Evolutionary conservation across 1,140 invertebrate genomes (phyloP).

Genomic region (Drosophila auraria): DNA sequence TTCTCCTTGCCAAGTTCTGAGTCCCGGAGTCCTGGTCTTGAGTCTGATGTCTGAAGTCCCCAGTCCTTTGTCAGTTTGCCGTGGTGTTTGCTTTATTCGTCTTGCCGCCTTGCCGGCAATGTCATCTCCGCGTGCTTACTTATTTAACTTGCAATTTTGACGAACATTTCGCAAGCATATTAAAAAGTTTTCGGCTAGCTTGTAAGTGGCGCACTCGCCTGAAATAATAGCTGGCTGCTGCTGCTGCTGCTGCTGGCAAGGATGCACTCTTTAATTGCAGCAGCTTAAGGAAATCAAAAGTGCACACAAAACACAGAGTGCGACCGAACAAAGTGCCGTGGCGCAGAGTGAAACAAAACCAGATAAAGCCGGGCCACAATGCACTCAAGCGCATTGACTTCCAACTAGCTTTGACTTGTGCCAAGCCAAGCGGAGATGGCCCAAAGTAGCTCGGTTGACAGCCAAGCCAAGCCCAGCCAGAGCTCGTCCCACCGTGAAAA

Average conservation of each 20-base stretch:
- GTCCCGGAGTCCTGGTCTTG: not conserved
- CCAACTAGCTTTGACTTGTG: constrained; percentile 56
- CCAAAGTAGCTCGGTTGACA: constrained; percentile 56
- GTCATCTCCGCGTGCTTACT: constrained; percentile 42
- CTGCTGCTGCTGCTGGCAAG: constrained; percentile 22
- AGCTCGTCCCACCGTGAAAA: constrained; percentile 30
- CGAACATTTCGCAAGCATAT: constrained; percentile 63
- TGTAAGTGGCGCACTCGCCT: constrained; percentile 55
- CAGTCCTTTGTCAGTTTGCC: constrained; percentile 41
- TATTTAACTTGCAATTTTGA: constrained; percentile 67
- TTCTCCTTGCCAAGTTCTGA: constrained; percentile 40
- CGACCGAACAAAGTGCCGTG: constrained; percentile 11
- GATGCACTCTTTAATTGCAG: constrained; percentile 52
- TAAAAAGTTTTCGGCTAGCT: constrained; percentile 62
- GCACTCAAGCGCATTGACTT: constrained; percentile 56
- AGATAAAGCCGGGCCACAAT: constrained; percentile 53
- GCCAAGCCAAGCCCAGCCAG: constrained; percentile 20
- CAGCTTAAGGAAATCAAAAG: constrained; percentile 59
- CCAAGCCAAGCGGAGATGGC: constrained; percentile 50
- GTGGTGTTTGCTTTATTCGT: constrained; percentile 51
- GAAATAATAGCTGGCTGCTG: constrained; percentile 57
- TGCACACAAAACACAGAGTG: constrained; percentile 46
- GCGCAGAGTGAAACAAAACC: constrained; percentile 27
- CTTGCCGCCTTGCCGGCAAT: constrained; percentile 24
- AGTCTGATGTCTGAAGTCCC: too few species aligned